Evolutionary conservation across 1,140 invertebrate genomes (phyloP).

Genomic region (Orius insidiosus): DNA sequence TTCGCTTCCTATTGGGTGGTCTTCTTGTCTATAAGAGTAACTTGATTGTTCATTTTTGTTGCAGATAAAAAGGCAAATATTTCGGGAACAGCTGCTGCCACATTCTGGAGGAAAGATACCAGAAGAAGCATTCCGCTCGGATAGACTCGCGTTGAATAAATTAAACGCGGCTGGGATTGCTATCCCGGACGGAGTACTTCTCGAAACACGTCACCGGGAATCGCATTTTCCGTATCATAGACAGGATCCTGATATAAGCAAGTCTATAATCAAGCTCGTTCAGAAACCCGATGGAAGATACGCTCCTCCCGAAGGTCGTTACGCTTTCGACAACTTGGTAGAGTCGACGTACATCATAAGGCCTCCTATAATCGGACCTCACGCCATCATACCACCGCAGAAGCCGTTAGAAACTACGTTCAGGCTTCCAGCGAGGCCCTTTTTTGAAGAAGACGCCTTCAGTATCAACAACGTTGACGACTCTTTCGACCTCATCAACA

Average conservation of each 20-base stretch:
- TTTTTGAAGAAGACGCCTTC: constrained; percentile 13
- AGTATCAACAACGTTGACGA: constrained; percentile 15
- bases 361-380: constrained; percentile 13
- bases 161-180: constrained; percentile 44
- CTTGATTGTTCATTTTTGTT: constrained; percentile 2
- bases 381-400: constrained; percentile 14
- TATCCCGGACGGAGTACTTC: constrained; percentile 37
- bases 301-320: constrained; percentile 19
- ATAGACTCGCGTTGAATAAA: constrained; percentile 39
- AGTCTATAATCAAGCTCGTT: constrained; percentile 19
- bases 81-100: constrained; percentile 42
- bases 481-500: constrained; percentile 9
- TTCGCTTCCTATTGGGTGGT: too few relatives aligned
- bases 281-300: constrained; percentile 20
- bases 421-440: constrained; percentile 14
- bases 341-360: constrained; percentile 22
- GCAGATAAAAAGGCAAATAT: constrained; percentile 41
- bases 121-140: constrained; percentile 39
- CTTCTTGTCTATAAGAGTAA: too few relatives aligned
- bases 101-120: constrained; percentile 44
- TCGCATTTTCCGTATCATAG: constrained; percentile 24
- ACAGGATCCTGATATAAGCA: constrained; percentile 19
- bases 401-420: constrained; percentile 15
- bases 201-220: constrained; percentile 27
- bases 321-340: constrained; percentile 18